Evolutionary conservation across 2,113 vertebrate genomes (phyloP), one percentile per base, ranked within the genome.

Genomic region (Hystrix cristata): DNA sequence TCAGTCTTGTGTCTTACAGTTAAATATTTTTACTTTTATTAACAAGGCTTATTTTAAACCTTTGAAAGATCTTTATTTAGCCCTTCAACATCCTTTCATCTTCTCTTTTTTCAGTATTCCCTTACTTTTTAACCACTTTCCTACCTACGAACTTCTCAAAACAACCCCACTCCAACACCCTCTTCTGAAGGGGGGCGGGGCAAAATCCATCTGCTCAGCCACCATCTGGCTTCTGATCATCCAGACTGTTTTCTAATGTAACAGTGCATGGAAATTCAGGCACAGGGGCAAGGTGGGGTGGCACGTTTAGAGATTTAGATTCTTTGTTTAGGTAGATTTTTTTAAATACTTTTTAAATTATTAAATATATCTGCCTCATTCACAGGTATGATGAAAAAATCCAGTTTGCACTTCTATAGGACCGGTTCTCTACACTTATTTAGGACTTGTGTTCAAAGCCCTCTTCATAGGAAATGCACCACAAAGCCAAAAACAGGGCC

Each of bases 11-110:
- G 19, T 91, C 95, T 91, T 87, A 87, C 29, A 90, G 53, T 87
- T 76, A 83, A 91, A 71, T 83, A 14, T 91, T 94, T 78, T 87
- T 78, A 91, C 27, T 69, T 90, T 55, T 87, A 76, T 72, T 95
- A 85, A 64, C 15, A 65, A 9, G 29, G 48, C 48, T 80, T 34
- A 79, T 34, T 53, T 55, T 59, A 85, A 90, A 48, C 19, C 21
- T 74, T 78, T 74, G 57, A 86, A 93, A 80, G 23, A 87, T 51
- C 18, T 82, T 76, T 62, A 65, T 38, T 83, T 69, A 87, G 34
- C 69, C 87, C 51, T 53, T n/a, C 43, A 10, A 53, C 60, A 31
- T 60, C n/a, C 5, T 86, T 80, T 86, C 34, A 16, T 67, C 60
- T 86, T 93, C n/a, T 65, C 34, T 48, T 60, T 43, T 51, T 55